phyloP scores from a whole-genome alignment of 2,797 vertebrate species.

The Apogon hyalosoma region DNA sequence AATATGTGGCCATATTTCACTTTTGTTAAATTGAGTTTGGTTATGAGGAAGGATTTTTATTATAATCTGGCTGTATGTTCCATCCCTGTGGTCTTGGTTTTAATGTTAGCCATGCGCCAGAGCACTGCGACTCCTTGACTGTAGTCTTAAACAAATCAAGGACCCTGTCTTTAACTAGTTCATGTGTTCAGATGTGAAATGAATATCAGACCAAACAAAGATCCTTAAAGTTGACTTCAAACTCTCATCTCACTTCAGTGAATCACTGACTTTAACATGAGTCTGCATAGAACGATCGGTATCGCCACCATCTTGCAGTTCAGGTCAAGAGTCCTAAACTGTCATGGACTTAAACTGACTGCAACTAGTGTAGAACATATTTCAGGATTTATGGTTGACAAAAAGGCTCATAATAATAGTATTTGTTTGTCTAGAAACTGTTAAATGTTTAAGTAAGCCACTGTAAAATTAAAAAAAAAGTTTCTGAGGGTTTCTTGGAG shows the following conservation, averaged over 20 bases:
- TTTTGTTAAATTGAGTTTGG: background rate
- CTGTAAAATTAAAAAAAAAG: constrained; percentile 35
- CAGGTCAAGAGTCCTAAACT: constrained; percentile 15
- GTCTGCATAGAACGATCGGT: constrained; percentile 14
- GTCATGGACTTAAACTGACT: constrained; percentile 16
- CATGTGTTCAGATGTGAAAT: constrained; percentile 8
- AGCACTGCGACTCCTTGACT: constrained; percentile 2
- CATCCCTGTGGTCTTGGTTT: background rate
- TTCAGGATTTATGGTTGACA: constrained; percentile 24
- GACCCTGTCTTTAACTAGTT: background rate
- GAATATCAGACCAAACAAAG: background rate
- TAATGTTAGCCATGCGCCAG: background rate
- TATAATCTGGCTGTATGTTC: too few relatives aligned
- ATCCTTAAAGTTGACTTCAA: background rate
- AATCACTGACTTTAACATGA: constrained; percentile 16
- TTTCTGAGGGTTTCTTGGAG: constrained; percentile 49
- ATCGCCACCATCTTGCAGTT: constrained; percentile 8
- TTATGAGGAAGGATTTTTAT: too few relatives aligned
- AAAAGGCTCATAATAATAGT: constrained; percentile 19
- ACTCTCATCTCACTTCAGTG: constrained; percentile 1
- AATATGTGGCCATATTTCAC: too few relatives aligned
- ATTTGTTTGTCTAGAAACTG: constrained; percentile 22
- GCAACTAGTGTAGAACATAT: constrained; percentile 20
- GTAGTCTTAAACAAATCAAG: constrained; percentile 8
- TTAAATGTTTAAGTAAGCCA: constrained; percentile 35